Conservation (phyloP, 2,888 invertebrate species). For the Sinopyrophorus schimmeli region DNA sequence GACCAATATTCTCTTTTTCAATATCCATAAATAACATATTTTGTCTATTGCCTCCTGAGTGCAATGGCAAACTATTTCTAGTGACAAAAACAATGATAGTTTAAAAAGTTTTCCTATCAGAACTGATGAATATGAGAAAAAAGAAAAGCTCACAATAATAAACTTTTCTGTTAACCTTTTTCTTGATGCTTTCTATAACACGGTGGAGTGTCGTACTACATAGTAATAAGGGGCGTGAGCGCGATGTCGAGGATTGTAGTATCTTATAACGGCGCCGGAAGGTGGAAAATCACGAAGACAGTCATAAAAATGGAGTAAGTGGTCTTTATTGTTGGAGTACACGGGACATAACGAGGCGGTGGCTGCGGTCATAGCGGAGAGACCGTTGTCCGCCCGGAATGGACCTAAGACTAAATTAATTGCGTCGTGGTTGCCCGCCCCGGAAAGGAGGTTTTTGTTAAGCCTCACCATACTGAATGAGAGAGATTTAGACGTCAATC, state of each 20-base stretch:
- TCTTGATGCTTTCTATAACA: too few relatives aligned
- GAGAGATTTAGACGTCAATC: conserved; percentile 38
- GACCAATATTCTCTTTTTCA: too few relatives aligned
- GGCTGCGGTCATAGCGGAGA: conserved; percentile 28
- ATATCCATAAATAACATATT: too few relatives aligned
- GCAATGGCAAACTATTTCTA: too few relatives aligned
- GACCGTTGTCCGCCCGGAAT: conserved; percentile 42
- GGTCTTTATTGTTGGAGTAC: conserved; percentile 29
- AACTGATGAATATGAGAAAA: too few relatives aligned
- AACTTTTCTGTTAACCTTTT: too few relatives aligned
- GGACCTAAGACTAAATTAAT: conserved; percentile 50
- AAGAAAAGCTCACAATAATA: too few relatives aligned
- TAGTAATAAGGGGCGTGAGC: conserved; percentile 17
- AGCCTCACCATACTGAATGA: conserved; percentile 35
- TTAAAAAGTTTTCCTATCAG: too few relatives aligned
- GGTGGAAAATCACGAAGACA: conserved; percentile 25
- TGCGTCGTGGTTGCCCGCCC: conserved; percentile 44
- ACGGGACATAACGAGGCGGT: conserved; percentile 30
- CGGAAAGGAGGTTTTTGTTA: conserved; percentile 39
- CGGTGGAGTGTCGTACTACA: too few relatives aligned
- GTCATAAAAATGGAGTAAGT: conserved; percentile 30
- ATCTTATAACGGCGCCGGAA: conserved; percentile 19
- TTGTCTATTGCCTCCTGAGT: too few relatives aligned
- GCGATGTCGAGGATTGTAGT: conserved; percentile 11
- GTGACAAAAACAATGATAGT: too few relatives aligned